Conservation (phyloP, 92 coral and sea anemone genomes). For the Epizoanthus illoricatus region DNA sequence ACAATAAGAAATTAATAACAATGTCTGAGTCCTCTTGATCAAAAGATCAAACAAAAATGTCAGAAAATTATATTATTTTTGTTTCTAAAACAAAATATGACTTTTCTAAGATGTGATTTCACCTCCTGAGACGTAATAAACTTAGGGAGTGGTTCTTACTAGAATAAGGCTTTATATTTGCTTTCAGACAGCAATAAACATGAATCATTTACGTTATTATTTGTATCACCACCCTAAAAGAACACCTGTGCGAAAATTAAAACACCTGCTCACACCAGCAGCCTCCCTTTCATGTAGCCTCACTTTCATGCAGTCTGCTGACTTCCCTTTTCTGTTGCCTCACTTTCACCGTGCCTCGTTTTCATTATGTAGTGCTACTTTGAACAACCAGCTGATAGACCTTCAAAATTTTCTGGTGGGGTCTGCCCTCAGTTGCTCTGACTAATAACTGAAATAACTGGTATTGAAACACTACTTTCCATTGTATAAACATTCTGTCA, state of each 20-base stretch:
- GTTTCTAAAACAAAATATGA: neutral
- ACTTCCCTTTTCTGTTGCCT: neutral
- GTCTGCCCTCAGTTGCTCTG: too few relatives aligned
- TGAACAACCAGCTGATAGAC: too few relatives aligned
- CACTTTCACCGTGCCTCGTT: neutral
- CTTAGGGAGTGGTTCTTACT: neutral
- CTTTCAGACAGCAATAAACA: constrained; percentile 7
- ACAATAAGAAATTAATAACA: constrained; percentile 35
- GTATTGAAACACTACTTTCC: too few relatives aligned
- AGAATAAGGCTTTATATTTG: neutral
- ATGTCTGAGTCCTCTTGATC: constrained; percentile 3
- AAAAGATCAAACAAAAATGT: constrained; percentile 20
- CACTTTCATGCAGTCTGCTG: constrained; percentile 17
- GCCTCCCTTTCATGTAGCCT: constrained; percentile 31
- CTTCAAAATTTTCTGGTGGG: too few relatives aligned
- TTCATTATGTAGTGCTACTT: too few relatives aligned
- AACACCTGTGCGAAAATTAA: constrained; percentile 26
- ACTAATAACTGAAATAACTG: too few relatives aligned
- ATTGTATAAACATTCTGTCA: too few relatives aligned
- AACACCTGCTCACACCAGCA: constrained; percentile 34
- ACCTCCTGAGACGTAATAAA: constrained; percentile 8
- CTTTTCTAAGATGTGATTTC: constrained; percentile 9
- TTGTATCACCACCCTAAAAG: constrained; percentile 11
- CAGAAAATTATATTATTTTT: neutral
- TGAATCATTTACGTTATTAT: constrained; percentile 13